Conservation (phyloP, 2,113 vertebrate species). For the Chloropsis hardwickii region DNA sequence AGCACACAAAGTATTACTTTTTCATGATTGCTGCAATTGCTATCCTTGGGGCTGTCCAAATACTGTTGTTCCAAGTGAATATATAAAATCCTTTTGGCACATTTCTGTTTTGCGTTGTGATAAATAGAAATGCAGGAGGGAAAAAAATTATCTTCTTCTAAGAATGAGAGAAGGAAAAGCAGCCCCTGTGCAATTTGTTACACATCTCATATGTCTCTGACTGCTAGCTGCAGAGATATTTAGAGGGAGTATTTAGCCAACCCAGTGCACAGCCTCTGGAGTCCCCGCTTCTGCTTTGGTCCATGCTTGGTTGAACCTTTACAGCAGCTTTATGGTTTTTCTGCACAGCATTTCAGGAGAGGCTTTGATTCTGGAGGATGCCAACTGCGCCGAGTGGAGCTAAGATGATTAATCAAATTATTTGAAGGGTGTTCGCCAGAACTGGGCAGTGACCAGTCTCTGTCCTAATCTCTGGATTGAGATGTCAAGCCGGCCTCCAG, state of each 20-base stretch:
- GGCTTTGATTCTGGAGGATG: slow-evolving; percentile 23
- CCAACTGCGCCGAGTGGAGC: not conserved
- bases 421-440: slow-evolving; percentile 10
- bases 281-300: not conserved
- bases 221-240: slow-evolving; percentile 36
- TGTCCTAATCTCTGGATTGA: slow-evolving; percentile 38
- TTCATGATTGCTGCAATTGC: slow-evolving; percentile 30
- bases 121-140: slow-evolving; percentile 22
- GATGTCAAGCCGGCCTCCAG: slow-evolving; percentile 17
- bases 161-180: slow-evolving; percentile 10
- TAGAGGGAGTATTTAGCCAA: slow-evolving; percentile 22
- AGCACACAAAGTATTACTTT: slow-evolving; percentile 26
- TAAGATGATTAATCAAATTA: slow-evolving; percentile 60
- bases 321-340: slow-evolving; percentile 22
- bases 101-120: not conserved
- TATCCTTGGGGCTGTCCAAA: slow-evolving; percentile 34
- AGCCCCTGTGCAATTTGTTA: slow-evolving; percentile 52
- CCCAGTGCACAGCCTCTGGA: slow-evolving; percentile 34
- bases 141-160: not conserved
- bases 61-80: slow-evolving; percentile 25
- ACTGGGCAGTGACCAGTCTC: slow-evolving; percentile 44
- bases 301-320: slow-evolving; percentile 51
- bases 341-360: not conserved
- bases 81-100: slow-evolving; percentile 20
- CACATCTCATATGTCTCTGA: slow-evolving; percentile 36